Base-by-base conservation (phyloP, 2,113 vertebrate species). In the Vombatus ursinus region DNA sequence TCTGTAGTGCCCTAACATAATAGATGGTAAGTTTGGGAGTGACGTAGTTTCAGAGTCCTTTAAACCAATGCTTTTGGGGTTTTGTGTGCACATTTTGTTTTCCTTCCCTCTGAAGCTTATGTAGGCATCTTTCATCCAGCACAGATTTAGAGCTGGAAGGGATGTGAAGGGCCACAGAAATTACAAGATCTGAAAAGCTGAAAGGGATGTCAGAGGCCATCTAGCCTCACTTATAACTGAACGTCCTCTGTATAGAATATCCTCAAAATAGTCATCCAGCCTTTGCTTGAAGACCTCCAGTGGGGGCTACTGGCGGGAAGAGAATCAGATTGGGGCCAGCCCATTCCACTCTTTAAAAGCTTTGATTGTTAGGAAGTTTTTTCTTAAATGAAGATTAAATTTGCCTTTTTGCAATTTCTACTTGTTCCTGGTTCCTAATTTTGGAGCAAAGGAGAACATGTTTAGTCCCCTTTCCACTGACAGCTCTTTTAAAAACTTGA, bases 31-130 rank as follows among this genome's bases (percentile, higher is more conserved):
- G 25, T 92, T 95, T 97, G 54, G 31, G 23, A 94, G 0, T 95
- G 90, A 92, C 23, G 91, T 6, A 90, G 52, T 93, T 96, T 91
- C 94, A 91, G 50, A 93, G 52, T 0, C 31, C 54, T 96, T 57
- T 95, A 90, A 92, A 49, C 14, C 52, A 44, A 0, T 84, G n/a
- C 37, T 84, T 93, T 19, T 92, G 61, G 91, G 26, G 31, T 95
- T 96, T 96, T 94, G 61, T 96, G 47, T 47, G 6, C 89, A 6
- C n/a, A 0, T 95, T 48, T 90, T 95, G 50, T 8, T 95, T 23
- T 92, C 24, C 90, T 14, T 94, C 8, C 19, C 52, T 44, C 16
- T 96, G 61, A 95, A 93, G 94, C 93, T 90, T 50, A 92, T 89
- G 53, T 93, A n/a, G 91, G 14, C 49, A 68, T 90, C 25, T 95